These are phyloP conservation scores for Melanerpes aurifrons DNA, from an alignment of 2,113 vertebrate genomes.

Conservation along the genomic window DNA sequence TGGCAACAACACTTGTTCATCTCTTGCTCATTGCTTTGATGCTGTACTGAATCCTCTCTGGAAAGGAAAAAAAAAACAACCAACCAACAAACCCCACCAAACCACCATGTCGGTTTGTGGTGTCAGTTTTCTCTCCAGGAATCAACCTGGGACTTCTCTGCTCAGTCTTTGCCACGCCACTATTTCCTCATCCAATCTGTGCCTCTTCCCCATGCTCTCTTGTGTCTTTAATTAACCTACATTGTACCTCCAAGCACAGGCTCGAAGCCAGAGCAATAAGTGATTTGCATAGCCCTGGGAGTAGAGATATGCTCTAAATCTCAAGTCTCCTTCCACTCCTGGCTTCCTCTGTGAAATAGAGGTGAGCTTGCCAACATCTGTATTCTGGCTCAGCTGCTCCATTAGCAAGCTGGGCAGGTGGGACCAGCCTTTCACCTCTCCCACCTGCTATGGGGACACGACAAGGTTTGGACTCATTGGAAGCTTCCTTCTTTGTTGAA, in stretches of 20 bases:
- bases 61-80: too few relatives aligned
- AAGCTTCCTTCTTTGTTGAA: not conserved
- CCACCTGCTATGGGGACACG: conserved; percentile 12
- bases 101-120: not conserved
- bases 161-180: not conserved
- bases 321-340: conserved; percentile 13
- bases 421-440: conserved; percentile 18
- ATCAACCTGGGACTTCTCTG: not conserved
- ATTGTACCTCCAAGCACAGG: conserved; percentile 37
- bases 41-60: not conserved
- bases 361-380: conserved; percentile 39
- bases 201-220: not conserved
- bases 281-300: conserved; percentile 49
- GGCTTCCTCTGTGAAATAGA: not conserved
- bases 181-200: not conserved
- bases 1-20: not conserved
- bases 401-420: conserved; percentile 15
- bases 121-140: not conserved
- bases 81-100: too few relatives aligned
- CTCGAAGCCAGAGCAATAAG: conserved; percentile 46
- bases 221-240: conserved; percentile 64
- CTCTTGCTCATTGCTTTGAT: not conserved
- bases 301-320: conserved; percentile 33
- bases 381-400: conserved; percentile 40
- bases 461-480: conserved; percentile 26